Evolutionary conservation across 2,888 invertebrate genomes (phyloP), one percentile per base, ranked within the genome.

Genomic region (Ochlodes sylvanus): DNA sequence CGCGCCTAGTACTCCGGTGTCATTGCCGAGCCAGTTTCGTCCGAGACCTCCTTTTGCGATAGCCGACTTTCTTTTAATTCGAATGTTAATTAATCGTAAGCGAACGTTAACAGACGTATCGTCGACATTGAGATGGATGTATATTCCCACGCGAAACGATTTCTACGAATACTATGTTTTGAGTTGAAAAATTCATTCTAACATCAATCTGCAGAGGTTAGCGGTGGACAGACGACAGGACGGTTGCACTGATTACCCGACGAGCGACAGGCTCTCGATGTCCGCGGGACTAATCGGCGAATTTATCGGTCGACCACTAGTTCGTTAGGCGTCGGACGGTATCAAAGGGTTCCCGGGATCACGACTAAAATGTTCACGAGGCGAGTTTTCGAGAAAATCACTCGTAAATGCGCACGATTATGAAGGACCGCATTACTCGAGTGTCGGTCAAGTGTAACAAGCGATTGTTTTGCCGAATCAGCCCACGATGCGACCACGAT

Each of bases 301-400:
- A 77, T 76, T 76, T 75, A 85, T 84, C 83, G 79, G 79, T 84
- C 80, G 81, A 83, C 77, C 83, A 83, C 82, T 80, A 72, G 80
- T 86, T 88, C 82, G 87, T 89, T 89, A 88, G 85, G 79, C 75
- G 90, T 84, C 88, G 89, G 83, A 61, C 75, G 69, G 81, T 82
- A 87, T 91, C 90, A 90, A 91, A 91, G 84, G 79, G 79, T 79
- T 80, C 81, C 79, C 78, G 79, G 84, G 74, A 79, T 89, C 91
- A 91, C 90, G 90, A 90, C 84, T 80, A 77, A 78, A 84, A 83
- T 80, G 86, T 85, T 83, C 84, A 84, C 86, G 85, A 82, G 81
- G 78, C 76, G 73, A 78, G 80, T 86, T 91, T 91, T 90, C 87
- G 84, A 87, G 91, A 87, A 89, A 90, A 89, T 83, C 71, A 71